Conservation (phyloP, 2,113 vertebrate species). For the Tachysurus fulvidraco region DNA sequence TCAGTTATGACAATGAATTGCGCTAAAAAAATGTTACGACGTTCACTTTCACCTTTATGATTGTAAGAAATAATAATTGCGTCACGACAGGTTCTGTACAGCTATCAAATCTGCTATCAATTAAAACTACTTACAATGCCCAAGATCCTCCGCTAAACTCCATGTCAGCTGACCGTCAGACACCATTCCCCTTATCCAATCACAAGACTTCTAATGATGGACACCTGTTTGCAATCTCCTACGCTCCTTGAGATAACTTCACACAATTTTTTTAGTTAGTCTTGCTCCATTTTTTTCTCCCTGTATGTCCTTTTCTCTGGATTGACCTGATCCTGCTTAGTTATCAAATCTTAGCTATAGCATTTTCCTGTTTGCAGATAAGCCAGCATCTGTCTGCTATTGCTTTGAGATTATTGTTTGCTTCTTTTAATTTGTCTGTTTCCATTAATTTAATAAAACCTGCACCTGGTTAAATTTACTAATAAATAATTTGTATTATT, state of each 20-base stretch:
- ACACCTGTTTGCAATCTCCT: background rate
- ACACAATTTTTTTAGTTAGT: background rate
- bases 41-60: constrained; percentile 34
- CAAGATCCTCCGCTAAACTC: background rate
- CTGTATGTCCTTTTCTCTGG: background rate
- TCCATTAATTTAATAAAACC: background rate
- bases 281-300: background rate
- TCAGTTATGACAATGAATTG: constrained; percentile 27
- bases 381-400: background rate
- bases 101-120: background rate
- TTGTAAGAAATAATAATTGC: constrained; percentile 13
- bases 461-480: background rate
- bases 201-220: background rate
- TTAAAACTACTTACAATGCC: background rate
- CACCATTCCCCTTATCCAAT: background rate
- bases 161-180: background rate
- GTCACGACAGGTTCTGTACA: background rate
- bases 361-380: background rate
- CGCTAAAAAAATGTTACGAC: constrained; percentile 26
- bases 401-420: background rate
- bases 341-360: background rate
- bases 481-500: background rate
- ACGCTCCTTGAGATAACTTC: background rate
- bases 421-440: background rate
- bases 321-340: background rate